Percentiles rank a stretch among this genome's conserved stretches.
phyloP scores from a whole-genome alignment of 2,888 invertebrate species.

The Agonopterix heracliana region DNA sequence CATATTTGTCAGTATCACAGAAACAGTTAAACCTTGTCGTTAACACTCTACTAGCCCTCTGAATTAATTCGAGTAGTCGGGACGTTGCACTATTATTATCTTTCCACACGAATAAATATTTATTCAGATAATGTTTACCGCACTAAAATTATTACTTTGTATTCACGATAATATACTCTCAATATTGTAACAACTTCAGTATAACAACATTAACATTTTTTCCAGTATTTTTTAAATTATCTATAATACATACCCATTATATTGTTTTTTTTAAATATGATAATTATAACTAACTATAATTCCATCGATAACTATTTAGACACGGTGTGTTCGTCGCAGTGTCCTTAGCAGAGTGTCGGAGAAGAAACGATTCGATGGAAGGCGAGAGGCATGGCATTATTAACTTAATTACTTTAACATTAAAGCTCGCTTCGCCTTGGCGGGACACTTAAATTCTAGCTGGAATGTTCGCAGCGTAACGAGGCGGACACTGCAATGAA shows the following conservation, averaged over 20 bases:
- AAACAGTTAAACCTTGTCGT: constrained; percentile 24
- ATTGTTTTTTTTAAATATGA: constrained; percentile 43
- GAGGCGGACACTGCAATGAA: constrained; percentile 1
- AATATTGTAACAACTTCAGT: constrained; percentile 76
- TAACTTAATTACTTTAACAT: no score
- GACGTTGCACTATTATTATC: constrained; percentile 58
- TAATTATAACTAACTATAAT: constrained; percentile 63
- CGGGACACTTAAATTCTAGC: constrained; percentile 4
- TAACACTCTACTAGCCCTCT: neutral
- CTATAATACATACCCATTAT: constrained; percentile 53
- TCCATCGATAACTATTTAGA: constrained; percentile 45
- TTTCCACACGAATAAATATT: constrained; percentile 49
- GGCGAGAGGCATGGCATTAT: neutral
- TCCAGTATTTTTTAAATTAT: constrained; percentile 63
- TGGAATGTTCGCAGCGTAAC: constrained; percentile 24
- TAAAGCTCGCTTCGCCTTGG: neutral
- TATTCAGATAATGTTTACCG: constrained; percentile 44
- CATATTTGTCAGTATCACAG: constrained; percentile 37
- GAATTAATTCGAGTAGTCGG: constrained; percentile 15
- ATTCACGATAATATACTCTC: constrained; percentile 73
- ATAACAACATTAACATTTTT: constrained; percentile 75
- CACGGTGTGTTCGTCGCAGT: constrained; percentile 28
- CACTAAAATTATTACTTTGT: constrained; percentile 56
- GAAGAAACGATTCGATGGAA: neutral
- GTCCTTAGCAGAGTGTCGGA: constrained; percentile 3